Conservation (phyloP, 2,797 vertebrate genomes). For the Enteromius unitaeniatus region DNA sequence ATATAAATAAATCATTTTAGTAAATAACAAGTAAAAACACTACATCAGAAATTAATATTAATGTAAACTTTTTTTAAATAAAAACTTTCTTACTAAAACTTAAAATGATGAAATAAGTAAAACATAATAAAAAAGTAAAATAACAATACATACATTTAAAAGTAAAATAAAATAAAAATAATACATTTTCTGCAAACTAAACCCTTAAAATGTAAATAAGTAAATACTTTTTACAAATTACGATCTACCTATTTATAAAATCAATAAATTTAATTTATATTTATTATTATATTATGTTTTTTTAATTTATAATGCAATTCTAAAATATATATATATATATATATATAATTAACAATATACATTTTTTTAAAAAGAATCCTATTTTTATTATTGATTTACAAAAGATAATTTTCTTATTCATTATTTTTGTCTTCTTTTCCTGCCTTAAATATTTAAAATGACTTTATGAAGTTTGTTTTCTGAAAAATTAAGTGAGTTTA, state of each 20-base stretch:
- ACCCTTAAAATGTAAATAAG: background rate
- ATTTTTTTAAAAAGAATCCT: background rate
- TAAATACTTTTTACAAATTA: too few species aligned
- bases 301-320: background rate
- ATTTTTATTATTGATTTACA: background rate
- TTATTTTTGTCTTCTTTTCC: background rate
- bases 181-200: background rate
- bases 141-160: too few species aligned
- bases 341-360: background rate
- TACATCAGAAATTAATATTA: background rate
- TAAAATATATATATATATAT: background rate
- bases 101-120: background rate
- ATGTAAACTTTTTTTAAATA: too few species aligned
- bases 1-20: background rate
- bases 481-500: background rate
- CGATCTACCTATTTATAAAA: too few species aligned
- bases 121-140: too few species aligned
- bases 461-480: background rate
- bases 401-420: background rate
- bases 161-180: background rate
- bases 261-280: too few species aligned
- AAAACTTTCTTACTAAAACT: too few species aligned
- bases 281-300: background rate
- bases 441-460: background rate
- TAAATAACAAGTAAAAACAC: background rate